Evolutionary conservation across 2,888 invertebrate species (phyloP), one percentile per base, ranked within the genome.

Genomic region (Lacanobia oleracea): DNA sequence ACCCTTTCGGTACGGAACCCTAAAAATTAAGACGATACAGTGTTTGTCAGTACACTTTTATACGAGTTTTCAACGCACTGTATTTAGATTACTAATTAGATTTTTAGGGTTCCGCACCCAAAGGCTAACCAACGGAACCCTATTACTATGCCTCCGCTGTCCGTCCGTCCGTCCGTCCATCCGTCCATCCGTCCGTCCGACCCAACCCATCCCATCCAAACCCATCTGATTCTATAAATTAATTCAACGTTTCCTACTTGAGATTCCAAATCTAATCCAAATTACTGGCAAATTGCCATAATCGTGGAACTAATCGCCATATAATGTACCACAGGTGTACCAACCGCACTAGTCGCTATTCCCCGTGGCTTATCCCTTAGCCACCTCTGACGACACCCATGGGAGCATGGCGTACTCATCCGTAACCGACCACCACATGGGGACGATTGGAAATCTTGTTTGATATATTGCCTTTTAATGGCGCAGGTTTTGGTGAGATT

Each of bases 391-490:
- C 71, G 81, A 83, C 74, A 48, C 86, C 81, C 83, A 51, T 54
- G 84, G 84, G 84, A 66, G 67, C 53, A 23, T 48, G 54, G 63
- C 66, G 59, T 51, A 66, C 57, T 43, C 75, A 74, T 76, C 78
- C 74, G 81, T 77, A 74, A 71, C 80, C 67, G 57, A 67, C 77
- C 63, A 67, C 69, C 73, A 75, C 69, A 77, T 66, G 67, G 71
- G 68, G 61, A 68, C 81, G 53, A 77, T 72, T 83, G 67, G 78
- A 78, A 76, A 78, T 78, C 76, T 71, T 73, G 68, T 69, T 71
- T 83, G 81, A 84, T 85, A 81, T 85, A 84, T 77, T 67, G 60
- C 63, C 78, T 72, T 72, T 73, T 73, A 81, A 76, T 59, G 69
- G 64, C 63, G 67, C 75, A 61, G 59, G 51, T 72, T 79, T 62